Evolutionary conservation across 2,113 vertebrate genomes (phyloP).

Genomic region (Poeciliopsis prolifica): DNA sequence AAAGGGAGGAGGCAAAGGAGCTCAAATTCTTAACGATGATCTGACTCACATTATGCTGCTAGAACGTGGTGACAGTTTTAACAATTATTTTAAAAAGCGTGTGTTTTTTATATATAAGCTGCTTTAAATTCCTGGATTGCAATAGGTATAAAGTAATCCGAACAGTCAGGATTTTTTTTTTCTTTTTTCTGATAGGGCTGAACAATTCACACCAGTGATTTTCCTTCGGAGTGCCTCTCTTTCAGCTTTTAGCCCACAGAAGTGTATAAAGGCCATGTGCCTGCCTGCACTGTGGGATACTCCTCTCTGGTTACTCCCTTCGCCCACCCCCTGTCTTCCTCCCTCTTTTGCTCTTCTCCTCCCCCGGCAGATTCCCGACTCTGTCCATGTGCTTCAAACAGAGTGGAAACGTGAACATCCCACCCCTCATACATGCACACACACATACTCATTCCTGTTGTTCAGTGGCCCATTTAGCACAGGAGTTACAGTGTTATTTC

Average conservation of each 20-base stretch:
- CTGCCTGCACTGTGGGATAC: conserved; percentile 61
- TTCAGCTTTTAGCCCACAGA: conserved; percentile 18
- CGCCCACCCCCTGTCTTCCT: conserved; percentile 25
- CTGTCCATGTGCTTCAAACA: conserved; percentile 73
- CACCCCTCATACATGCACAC: conserved; percentile 53
- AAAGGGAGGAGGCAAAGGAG: too few relatives aligned
- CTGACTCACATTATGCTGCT: too few relatives aligned
- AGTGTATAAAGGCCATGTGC: conserved; percentile 52
- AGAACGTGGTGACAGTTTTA: too few relatives aligned
- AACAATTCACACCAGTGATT: conserved; percentile 20
- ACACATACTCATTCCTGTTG: conserved; percentile 68
- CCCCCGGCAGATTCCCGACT: conserved; percentile 53
- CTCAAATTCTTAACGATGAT: too few relatives aligned
- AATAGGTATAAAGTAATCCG: background rate
- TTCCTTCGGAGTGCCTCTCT: conserved; percentile 2
- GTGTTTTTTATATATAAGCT: background rate
- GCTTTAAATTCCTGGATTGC: background rate
- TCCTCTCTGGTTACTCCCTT: conserved; percentile 64
- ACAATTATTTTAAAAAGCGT: too few relatives aligned
- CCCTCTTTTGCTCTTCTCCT: conserved; percentile 15
- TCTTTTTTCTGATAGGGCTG: too few relatives aligned
- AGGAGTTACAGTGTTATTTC: conserved; percentile 22
- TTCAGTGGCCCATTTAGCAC: conserved; percentile 51
- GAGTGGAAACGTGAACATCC: conserved; percentile 70
- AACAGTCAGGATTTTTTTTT: too few relatives aligned